Evolutionary conservation across 1,140 invertebrate genomes (phyloP).

Genomic region (Drosophila setifemur): DNA sequence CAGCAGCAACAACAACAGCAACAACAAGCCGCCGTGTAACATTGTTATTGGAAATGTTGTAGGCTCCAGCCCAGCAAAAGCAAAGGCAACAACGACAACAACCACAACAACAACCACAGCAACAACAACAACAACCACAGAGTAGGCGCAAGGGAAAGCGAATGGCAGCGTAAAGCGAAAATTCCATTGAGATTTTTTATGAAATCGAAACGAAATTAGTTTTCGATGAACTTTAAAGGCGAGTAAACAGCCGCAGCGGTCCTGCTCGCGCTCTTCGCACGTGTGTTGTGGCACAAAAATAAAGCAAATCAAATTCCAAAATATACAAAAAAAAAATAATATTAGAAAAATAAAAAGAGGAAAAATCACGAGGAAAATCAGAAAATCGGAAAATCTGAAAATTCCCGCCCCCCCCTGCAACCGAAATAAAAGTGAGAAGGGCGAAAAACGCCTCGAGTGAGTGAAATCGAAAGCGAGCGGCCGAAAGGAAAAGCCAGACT

Average conservation of each 20-base stretch:
- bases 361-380: not conserved
- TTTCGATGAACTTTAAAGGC: constrained; percentile 82
- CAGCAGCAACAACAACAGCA: constrained; percentile 38
- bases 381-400: constrained; percentile 14
- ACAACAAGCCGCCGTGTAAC: constrained; percentile 54
- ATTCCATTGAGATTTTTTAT: constrained; percentile 79
- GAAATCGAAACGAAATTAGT: constrained; percentile 82
- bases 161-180: constrained; percentile 72
- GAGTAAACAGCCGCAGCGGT: constrained; percentile 71
- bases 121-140: constrained; percentile 11
- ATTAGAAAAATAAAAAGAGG: not conserved
- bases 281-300: constrained; percentile 41
- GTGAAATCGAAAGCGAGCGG: constrained; percentile 26
- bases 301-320: not conserved
- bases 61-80: constrained; percentile 46
- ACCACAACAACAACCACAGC: constrained; percentile 9
- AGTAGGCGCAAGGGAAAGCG: constrained; percentile 70
- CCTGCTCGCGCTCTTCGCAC: constrained; percentile 42
- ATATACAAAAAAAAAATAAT: not conserved
- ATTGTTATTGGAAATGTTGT: constrained; percentile 75
- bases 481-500: constrained; percentile 29
- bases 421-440: constrained; percentile 1
- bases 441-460: not conserved
- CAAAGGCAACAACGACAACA: constrained; percentile 4
- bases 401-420: not conserved